phyloP scores from a whole-genome alignment of 1,140 invertebrate species.

The Grapholita molesta region DNA sequence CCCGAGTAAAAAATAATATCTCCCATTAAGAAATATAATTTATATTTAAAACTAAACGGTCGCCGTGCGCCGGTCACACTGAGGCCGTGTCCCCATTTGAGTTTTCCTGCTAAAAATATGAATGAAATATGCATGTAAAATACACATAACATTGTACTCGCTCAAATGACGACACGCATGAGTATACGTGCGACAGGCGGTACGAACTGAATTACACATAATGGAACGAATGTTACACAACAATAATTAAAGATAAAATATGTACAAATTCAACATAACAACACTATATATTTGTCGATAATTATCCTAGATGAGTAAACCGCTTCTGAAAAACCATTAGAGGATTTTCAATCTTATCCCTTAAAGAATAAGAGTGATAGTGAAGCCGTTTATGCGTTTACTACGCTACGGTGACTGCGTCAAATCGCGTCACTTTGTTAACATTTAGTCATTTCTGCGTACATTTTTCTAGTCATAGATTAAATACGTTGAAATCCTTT shows the following conservation, averaged over 20 bases:
- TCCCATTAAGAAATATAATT: slow-evolving; percentile 21
- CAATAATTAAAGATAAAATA: slow-evolving; percentile 57
- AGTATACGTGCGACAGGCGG: slow-evolving; percentile 25
- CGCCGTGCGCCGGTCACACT: background rate
- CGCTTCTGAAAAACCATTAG: background rate
- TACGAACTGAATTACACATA: slow-evolving; percentile 29
- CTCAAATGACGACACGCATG: slow-evolving; percentile 20
- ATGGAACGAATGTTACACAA: slow-evolving; percentile 64
- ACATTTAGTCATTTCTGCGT: background rate
- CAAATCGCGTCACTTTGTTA: background rate
- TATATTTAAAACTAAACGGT: slow-evolving; percentile 22
- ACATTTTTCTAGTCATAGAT: background rate
- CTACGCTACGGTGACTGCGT: background rate
- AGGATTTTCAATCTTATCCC: background rate
- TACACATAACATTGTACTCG: background rate
- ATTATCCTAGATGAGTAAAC: background rate
- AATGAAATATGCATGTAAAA: slow-evolving; percentile 20
- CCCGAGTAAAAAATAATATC: slow-evolving; percentile 31
- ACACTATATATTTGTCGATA: slow-evolving; percentile 29
- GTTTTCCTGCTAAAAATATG: background rate
- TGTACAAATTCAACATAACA: slow-evolving; percentile 58
- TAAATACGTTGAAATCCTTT: background rate
- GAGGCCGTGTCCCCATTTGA: background rate
- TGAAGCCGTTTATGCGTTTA: background rate
- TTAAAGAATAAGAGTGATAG: background rate